Conservation (phyloP, 1,140 invertebrate genomes). For the Triops cancriformis region DNA sequence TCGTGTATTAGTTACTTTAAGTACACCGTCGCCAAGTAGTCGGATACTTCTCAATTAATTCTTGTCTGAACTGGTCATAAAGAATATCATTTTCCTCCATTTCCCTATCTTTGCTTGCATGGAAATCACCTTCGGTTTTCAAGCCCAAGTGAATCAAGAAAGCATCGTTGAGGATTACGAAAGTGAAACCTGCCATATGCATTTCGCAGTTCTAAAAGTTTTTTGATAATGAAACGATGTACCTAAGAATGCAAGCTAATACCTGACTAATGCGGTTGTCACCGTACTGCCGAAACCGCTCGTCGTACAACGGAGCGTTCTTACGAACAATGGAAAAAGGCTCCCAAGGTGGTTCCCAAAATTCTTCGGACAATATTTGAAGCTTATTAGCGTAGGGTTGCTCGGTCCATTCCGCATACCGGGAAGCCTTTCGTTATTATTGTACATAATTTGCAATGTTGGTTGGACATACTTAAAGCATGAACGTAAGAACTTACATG, state of each 20-base stretch:
- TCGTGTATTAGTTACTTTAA: neutral
- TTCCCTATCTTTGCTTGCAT: neutral
- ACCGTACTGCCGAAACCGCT: constrained; percentile 54
- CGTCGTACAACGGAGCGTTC: constrained; percentile 49
- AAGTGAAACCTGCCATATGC: neutral
- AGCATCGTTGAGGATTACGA: neutral
- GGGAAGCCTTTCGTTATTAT: neutral
- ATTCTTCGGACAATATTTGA: neutral
- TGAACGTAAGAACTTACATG: constrained; percentile 35
- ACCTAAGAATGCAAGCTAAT: constrained; percentile 21
- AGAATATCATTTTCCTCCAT: neutral
- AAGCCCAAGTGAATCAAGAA: neutral
- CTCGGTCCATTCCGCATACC: neutral
- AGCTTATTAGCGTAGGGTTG: neutral
- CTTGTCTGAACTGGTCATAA: neutral
- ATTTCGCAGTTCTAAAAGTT: neutral
- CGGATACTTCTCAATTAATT: neutral
- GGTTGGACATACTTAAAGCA: neutral
- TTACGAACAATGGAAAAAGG: constrained; percentile 51
- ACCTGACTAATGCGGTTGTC: constrained; percentile 56
- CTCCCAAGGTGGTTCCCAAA: constrained; percentile 47
- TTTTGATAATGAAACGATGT: neutral
- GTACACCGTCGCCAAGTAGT: neutral
- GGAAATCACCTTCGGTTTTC: neutral
- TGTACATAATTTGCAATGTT: neutral